A percentile compares a stretch with the other conserved stretches of the same genome.
These are phyloP conservation scores for Tetranychus piercei DNA, from an alignment of 2,888 invertebrate species.

Conservation along the genomic window DNA sequence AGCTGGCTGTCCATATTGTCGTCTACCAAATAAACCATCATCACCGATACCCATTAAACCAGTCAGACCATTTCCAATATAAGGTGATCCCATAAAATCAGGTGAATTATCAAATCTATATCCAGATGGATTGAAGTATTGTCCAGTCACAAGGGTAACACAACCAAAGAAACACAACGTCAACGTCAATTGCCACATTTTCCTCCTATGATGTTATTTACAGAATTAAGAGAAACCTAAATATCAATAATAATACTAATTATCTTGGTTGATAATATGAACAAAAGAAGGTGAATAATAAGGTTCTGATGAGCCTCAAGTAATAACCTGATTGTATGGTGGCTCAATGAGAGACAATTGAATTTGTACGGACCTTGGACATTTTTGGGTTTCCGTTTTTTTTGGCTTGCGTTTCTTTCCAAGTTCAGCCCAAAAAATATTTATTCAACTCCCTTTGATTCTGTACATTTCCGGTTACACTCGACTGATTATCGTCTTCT, in stretches of 20 bases:
- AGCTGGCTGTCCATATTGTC: slow-evolving; percentile 10
- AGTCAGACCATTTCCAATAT: not conserved
- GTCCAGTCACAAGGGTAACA: not conserved
- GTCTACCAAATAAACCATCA: not conserved
- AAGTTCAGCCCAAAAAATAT: not conserved
- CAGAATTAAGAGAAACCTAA: too few species aligned
- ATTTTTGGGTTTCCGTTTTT: not conserved
- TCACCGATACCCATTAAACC: not conserved
- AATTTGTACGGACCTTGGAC: not conserved
- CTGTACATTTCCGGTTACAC: not conserved
- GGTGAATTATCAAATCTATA: not conserved
- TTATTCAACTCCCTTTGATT: not conserved
- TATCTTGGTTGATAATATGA: not conserved
- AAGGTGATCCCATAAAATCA: not conserved
- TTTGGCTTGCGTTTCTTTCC: not conserved
- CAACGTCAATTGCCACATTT: not conserved
- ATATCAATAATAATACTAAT: not conserved
- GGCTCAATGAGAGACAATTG: not conserved
- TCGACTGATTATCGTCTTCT: not conserved
- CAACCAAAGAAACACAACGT: not conserved
- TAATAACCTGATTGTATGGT: not conserved
- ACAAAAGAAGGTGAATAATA: not conserved
- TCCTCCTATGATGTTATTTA: too few species aligned
- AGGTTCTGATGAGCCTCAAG: not conserved
- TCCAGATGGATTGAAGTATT: not conserved